Percentiles rank a stretch among this genome's conserved stretches.
These are phyloP conservation scores for Volucella inanis DNA, from an alignment of 2,888 invertebrate genomes.

Conservation along the genomic window DNA sequence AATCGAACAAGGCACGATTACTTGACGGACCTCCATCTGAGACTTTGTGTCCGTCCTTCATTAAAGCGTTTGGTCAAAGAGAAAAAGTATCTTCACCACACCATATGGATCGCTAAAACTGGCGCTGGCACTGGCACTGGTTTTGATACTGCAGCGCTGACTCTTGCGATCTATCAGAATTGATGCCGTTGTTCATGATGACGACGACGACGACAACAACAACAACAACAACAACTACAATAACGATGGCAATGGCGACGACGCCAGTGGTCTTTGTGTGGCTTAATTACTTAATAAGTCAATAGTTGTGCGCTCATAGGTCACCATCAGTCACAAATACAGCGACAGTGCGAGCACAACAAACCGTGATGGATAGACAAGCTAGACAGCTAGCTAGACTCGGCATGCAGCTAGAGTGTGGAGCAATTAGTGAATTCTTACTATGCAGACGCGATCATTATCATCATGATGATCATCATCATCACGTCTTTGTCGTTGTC, in stretches of 20 bases:
- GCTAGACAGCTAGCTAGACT: constrained; percentile 44
- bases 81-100: constrained; percentile 39
- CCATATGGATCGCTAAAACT: constrained; percentile 17
- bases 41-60: constrained; percentile 54
- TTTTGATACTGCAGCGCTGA: neutral
- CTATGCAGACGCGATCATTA: constrained; percentile 21
- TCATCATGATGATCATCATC: neutral
- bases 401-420: constrained; percentile 34
- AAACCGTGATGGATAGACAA: constrained; percentile 56
- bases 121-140: too few relatives aligned
- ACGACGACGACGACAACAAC: constrained; percentile 8
- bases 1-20: constrained; percentile 69
- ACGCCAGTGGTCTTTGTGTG: constrained; percentile 65
- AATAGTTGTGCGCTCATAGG: constrained; percentile 73
- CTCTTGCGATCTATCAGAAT: constrained; percentile 47
- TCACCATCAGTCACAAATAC: constrained; percentile 64
- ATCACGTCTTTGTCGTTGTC: neutral
- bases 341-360: constrained; percentile 30
- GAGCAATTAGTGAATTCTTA: constrained; percentile 62
- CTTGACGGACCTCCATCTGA: constrained; percentile 63
- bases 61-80: constrained; percentile 47
- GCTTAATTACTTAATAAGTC: constrained; percentile 74
- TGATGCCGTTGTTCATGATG: constrained; percentile 57
- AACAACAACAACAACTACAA: neutral
- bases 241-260: constrained; percentile 30